These are phyloP conservation scores for Alcis repandata DNA, from an alignment of 2,888 invertebrate genomes.

Conservation along the genomic window DNA sequence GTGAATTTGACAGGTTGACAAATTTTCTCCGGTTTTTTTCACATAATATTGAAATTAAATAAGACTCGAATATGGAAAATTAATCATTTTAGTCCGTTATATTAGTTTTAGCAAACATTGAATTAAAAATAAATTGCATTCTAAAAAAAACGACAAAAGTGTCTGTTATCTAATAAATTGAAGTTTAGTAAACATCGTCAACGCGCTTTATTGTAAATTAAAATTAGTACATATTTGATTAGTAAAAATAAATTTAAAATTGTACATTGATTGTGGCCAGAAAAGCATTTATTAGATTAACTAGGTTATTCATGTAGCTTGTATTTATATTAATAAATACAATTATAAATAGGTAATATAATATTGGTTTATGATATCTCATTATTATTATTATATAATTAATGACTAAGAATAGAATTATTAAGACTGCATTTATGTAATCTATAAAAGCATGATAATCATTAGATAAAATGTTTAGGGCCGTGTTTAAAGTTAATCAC, in stretches of 20 bases:
- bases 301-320: slow-evolving; percentile 54
- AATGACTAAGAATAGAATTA: neutral
- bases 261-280: slow-evolving; percentile 82
- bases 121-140: too few species aligned
- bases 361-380: neutral
- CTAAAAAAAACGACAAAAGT: too few species aligned
- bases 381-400: neutral
- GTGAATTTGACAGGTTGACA: neutral
- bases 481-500: too few species aligned
- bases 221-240: slow-evolving; percentile 21
- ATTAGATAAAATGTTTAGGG: too few species aligned
- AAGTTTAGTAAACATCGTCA: neutral
- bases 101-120: neutral
- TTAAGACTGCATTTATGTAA: neutral
- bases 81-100: neutral
- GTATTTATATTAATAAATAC: neutral
- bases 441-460: too few species aligned
- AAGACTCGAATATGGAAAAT: neutral
- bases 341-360: neutral
- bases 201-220: slow-evolving; percentile 19
- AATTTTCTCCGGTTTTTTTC: too few species aligned
- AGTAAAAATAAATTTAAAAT: slow-evolving; percentile 39
- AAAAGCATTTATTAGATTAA: slow-evolving; percentile 79
- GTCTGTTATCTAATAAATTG: too few species aligned
- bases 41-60: too few species aligned